phyloP scores from a whole-genome alignment of 2,888 invertebrate genomes.

The Hecatera dysodea region DNA sequence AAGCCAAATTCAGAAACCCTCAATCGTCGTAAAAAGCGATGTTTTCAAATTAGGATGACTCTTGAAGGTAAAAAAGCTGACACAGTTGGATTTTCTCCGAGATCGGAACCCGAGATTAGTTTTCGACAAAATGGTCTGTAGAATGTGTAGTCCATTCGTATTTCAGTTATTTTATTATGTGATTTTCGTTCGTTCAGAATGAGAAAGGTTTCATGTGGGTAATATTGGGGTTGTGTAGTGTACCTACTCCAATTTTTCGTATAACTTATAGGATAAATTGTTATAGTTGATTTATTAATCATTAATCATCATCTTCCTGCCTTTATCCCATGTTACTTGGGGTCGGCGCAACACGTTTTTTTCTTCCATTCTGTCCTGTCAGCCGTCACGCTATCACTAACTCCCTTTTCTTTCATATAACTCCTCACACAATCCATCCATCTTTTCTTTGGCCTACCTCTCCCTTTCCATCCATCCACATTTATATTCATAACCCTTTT shows the following conservation, averaged over 20 bases:
- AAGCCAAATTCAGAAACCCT: background rate
- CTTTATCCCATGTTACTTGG: too few species aligned
- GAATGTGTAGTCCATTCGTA: background rate
- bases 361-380: too few species aligned
- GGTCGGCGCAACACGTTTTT: too few species aligned
- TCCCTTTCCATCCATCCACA: too few species aligned
- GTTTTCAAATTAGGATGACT: conserved; percentile 35
- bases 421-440: too few species aligned
- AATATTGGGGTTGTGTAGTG: background rate
- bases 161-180: conserved; percentile 17
- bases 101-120: conserved; percentile 29
- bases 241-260: background rate
- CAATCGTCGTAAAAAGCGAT: conserved; percentile 17
- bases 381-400: too few species aligned
- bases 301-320: too few species aligned
- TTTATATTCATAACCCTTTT: too few species aligned
- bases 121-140: conserved; percentile 12
- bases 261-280: background rate
- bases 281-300: background rate
- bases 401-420: too few species aligned
- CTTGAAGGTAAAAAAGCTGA: conserved; percentile 7
- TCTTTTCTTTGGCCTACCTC: too few species aligned
- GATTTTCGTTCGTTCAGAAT: conserved; percentile 9
- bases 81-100: conserved; percentile 7
- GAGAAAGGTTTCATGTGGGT: background rate